A percentile compares a stretch with the other conserved stretches of the same genome.
These are phyloP conservation scores for Barypeithes pellucidus DNA, from an alignment of 2,888 invertebrate genomes.

Conservation along the genomic window DNA sequence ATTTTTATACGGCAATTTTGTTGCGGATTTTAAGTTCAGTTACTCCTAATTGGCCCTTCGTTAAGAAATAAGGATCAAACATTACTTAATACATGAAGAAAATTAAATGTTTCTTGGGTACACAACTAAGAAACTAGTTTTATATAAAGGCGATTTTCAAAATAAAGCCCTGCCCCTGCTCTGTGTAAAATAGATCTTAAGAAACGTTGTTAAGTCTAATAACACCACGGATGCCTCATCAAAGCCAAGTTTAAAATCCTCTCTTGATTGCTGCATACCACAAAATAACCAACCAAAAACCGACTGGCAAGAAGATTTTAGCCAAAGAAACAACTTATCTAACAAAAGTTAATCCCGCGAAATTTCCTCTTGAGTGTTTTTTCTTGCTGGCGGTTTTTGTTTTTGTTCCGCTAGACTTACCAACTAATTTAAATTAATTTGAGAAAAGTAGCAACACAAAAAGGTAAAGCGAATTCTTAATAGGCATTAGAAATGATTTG, in stretches of 20 bases:
- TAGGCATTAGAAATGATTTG: slow-evolving; percentile 2
- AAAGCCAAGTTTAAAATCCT: slow-evolving; percentile 46
- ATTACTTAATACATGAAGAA: too few relatives aligned
- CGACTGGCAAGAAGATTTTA: slow-evolving; percentile 36
- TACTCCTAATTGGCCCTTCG: too few relatives aligned
- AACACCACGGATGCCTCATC: slow-evolving; percentile 43
- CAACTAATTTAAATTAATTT: slow-evolving; percentile 44
- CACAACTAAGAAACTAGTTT: too few relatives aligned
- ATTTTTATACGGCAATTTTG: too few relatives aligned
- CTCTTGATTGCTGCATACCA: slow-evolving; percentile 47
- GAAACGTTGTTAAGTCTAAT: slow-evolving; percentile 42
- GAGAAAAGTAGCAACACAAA: slow-evolving; percentile 32
- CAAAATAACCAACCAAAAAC: slow-evolving; percentile 49
- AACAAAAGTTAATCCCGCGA: slow-evolving; percentile 43
- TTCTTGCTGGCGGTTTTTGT: slow-evolving; percentile 29
- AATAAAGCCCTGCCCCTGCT: slow-evolving; percentile 14
- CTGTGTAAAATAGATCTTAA: slow-evolving; percentile 36
- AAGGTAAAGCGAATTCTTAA: slow-evolving; percentile 31
- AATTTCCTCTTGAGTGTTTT: slow-evolving; percentile 38
- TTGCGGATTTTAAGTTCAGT: too few relatives aligned
- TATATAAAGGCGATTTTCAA: neutral
- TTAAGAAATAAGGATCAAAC: too few relatives aligned
- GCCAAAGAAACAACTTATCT: slow-evolving; percentile 46
- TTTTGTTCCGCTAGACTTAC: slow-evolving; percentile 34
- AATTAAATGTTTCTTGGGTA: too few relatives aligned